Base-by-base conservation (phyloP, 2,797 vertebrate species). In the Phataginus tetradactyla region DNA sequence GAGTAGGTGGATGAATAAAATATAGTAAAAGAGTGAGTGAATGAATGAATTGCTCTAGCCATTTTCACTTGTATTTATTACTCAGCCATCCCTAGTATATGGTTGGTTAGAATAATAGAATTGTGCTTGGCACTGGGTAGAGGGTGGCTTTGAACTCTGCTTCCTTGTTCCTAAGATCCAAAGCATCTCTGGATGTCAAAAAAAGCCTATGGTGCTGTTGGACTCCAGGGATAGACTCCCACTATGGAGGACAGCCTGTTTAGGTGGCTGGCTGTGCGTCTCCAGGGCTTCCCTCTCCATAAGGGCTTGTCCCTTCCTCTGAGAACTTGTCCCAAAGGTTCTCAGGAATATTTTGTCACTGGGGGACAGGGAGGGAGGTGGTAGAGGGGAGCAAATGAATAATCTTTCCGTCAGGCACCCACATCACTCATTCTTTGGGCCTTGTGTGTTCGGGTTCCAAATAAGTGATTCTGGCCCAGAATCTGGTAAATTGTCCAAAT, bases 101-200 rank as follows among this genome's bases (percentile, higher is more conserved):
- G 4, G 83, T 92, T 69, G n/a, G 18, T 77, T 85, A 95, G 37
- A 91, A 71, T 78, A 61, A 86, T 34, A 83, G 21, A 59, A 80
- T 27, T 88, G 21, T 18, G 42, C 27, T 75, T 80, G 49, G 23
- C 34, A 23, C 9, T 53, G 4, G 17, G 69, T 34, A 77, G 72
- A 69, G 94, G 9, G 29, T 87, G 53, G 17, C 37, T 96, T 93
- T 63, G 51, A 63, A 63, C 77, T 86, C 11, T 90, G 25, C n/a
- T 87, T 53, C 20, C 15, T 21, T 57, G 0, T 79, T 79, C 25
- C 83, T 51, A 74, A 95, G 49, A 51, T 55, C 23, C 51, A 84
- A 72, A 72, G 42, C 55, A 4, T 57, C 34, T 84, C 10, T 79
- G 37, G 59, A 90, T 34, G 34, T 92, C 11, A 64, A 55, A n/a